Percentiles rank a stretch among this genome's conserved stretches.
These are phyloP conservation scores for Semaprochilodus insignis DNA, from an alignment of 2,797 vertebrate species.

Conservation along the genomic window DNA sequence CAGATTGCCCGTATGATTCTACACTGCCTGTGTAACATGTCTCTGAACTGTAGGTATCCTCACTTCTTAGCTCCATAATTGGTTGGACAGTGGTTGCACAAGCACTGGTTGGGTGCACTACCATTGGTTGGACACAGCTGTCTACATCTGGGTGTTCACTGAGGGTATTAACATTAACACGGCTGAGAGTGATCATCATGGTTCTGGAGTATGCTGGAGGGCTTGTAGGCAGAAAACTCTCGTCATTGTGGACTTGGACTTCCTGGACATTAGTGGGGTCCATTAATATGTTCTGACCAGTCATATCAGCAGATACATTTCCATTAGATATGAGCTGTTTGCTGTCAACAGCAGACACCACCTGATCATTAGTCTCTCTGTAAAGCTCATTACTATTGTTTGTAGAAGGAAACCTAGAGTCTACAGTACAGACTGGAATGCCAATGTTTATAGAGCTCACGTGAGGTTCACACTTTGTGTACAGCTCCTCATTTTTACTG, in stretches of 20 bases:
- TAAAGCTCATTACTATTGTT: conserved; percentile 13
- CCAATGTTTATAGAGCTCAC: conserved; percentile 17
- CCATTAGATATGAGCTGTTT: not conserved
- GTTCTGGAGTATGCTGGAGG: conserved; percentile 20
- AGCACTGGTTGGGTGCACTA: not conserved
- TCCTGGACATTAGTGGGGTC: not conserved
- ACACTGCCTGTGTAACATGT: conserved; percentile 12
- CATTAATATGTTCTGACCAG: not conserved
- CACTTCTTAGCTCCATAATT: not conserved
- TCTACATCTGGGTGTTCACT: conserved; percentile 43
- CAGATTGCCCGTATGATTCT: conserved; percentile 17
- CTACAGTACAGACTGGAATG: conserved; percentile 10
- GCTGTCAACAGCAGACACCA: conserved; percentile 6
- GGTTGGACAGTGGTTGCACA: not conserved
- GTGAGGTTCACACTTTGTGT: not conserved
- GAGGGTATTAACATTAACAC: not conserved
- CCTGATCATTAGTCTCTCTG: conserved; percentile 17
- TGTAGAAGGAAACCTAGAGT: conserved; percentile 8
- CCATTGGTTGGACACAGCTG: not conserved
- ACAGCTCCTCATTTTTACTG: not conserved
- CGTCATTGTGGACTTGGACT: not conserved
- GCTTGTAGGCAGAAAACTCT: not conserved
- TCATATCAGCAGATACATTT: not conserved
- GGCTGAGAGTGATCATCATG: conserved; percentile 47
- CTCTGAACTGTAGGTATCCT: not conserved